phyloP scores from a whole-genome alignment of 2,113 vertebrate genomes.

The Cyanoliseus patagonus region DNA sequence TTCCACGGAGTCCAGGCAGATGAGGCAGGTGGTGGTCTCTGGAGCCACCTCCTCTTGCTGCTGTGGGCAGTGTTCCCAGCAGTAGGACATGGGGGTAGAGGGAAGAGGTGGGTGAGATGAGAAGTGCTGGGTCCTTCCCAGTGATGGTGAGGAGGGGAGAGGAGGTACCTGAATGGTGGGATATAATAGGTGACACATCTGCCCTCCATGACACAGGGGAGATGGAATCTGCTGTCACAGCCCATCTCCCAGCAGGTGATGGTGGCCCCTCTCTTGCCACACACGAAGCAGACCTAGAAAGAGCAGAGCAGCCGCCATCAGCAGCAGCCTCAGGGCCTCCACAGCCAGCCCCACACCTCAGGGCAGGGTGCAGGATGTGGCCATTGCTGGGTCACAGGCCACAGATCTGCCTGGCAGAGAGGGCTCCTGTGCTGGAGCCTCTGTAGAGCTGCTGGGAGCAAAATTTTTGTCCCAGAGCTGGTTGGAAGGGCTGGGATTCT shows the following conservation, averaged over 20 bases:
- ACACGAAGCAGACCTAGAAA: neutral
- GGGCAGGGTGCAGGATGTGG: accelerated
- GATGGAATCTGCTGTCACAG: neutral
- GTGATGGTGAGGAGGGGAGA: accelerated
- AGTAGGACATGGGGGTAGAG: neutral
- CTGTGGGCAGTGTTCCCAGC: neutral
- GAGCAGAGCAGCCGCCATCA: neutral
- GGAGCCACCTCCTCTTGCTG: neutral
- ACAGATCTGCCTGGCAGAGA: accelerated
- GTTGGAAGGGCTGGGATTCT: neutral
- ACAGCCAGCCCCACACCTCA: accelerated
- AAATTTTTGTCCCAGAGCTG: neutral
- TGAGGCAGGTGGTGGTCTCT: neutral
- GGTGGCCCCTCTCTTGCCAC: neutral
- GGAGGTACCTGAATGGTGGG: neutral
- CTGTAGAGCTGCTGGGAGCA: neutral
- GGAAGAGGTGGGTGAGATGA: accelerated
- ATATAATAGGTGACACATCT: neutral
- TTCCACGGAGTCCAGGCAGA: neutral
- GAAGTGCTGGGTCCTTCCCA: accelerated
- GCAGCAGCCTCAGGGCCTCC: neutral
- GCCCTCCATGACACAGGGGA: neutral
- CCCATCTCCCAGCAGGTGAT: neutral
- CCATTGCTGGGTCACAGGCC: neutral
- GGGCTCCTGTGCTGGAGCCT: accelerated